Evolutionary conservation across 2,888 invertebrate species (phyloP), one percentile per base, ranked within the genome.

Genomic region (Leptopilina syphax): DNA sequence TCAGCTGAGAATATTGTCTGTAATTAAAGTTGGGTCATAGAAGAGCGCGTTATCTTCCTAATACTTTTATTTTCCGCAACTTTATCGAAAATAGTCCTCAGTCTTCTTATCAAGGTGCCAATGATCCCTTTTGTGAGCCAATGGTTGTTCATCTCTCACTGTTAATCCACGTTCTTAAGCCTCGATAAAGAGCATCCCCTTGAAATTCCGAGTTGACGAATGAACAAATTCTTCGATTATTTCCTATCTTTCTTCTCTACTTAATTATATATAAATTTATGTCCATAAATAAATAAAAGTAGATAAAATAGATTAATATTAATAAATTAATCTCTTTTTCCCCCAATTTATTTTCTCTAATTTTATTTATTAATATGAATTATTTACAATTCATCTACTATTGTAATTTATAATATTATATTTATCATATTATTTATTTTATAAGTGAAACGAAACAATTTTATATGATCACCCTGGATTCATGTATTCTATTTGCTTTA

Each of bases 121-220:
- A 87, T 89, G 90, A 90, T 90, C 88, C 88, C 83, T 80, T 81
- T 83, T 86, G 86, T 87, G 81, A 84, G 84, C 85, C 87, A 87
- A 90, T 89, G 88, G 80, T 83, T 81, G 82, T 84, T 82, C 90
- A 90, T 90, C 90, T 89, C 88, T 91, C 90, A 89, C 87, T 79
- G 84, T 86, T 91, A 91, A 91, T 91, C 89, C 89, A 82, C 80
- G 83, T 86, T 88, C 85, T 85, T 86, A 84, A 85, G 81, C 78
- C 70, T 76, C 78, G 84, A 84, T 83, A 83, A 84, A 84, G 80
- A 73, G 65, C 79, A 80, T 78, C 83, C 82, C 77, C 73, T 50
- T 27, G 73, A 73, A 34, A 54, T 73, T 73, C 34, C 57, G 34
- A 73, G 41, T 57, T 73, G 73, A 57, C 73, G 34, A 73, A 73